These are phyloP conservation scores for Cavia aperea DNA, from an alignment of 2,113 vertebrate species.

Conservation along the genomic window DNA sequence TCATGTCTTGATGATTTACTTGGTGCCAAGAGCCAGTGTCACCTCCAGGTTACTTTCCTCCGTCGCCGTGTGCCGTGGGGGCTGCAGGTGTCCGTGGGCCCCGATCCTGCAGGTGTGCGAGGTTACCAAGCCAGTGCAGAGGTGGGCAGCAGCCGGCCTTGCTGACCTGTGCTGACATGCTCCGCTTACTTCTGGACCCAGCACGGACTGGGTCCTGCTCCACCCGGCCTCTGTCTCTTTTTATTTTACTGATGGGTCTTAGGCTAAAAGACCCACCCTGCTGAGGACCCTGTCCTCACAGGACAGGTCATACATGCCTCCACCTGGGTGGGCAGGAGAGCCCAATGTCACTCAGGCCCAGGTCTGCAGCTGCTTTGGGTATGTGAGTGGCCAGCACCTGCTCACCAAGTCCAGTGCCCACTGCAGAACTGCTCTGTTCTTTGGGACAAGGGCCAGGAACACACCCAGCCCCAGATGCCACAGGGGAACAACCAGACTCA, in stretches of 20 bases:
- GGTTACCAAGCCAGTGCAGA: background rate
- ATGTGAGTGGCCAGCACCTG: fast-evolving
- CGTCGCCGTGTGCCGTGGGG: background rate
- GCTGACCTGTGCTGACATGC: background rate
- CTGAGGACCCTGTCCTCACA: background rate
- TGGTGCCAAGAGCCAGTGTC: fast-evolving
- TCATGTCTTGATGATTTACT: background rate
- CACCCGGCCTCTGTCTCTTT: too few species aligned
- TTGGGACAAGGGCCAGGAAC: background rate
- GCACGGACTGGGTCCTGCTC: background rate
- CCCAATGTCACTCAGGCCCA: fast-evolving
- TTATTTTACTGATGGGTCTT: background rate
- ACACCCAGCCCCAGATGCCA: background rate
- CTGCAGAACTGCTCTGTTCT: fast-evolving
- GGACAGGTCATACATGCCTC: background rate
- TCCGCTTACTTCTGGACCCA: background rate
- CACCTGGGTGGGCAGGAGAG: fast-evolving
- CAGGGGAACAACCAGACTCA: background rate
- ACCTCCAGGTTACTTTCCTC: background rate
- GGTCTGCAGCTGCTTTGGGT: fast-evolving
- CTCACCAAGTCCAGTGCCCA: background rate
- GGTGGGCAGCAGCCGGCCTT: background rate
- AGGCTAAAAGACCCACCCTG: background rate
- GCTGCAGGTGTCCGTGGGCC: background rate
- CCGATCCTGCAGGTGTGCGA: fast-evolving